Base-by-base conservation (phyloP, 2,113 vertebrate species). In the Castor canadensis region DNA sequence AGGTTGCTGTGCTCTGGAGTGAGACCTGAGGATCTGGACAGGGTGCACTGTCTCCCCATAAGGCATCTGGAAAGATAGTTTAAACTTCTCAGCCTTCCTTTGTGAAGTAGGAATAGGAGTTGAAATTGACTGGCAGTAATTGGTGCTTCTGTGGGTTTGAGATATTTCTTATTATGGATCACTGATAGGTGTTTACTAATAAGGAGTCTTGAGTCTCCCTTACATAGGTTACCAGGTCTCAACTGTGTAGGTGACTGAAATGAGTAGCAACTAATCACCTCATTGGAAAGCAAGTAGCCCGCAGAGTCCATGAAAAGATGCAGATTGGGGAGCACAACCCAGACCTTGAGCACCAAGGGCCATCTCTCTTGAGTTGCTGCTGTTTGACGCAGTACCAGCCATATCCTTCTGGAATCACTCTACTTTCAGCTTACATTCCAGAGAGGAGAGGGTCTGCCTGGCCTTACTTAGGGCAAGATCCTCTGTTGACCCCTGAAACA, bases 341-440 rank as follows among this genome's bases (percentile, higher is more conserved):
- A 9, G 67, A 15, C n/a, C 52, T n/a, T 2, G 13, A n/a, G n/a
- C 28, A 49, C 47, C 28, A 32, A 26, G 43, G 75, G 15, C 24
- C 22, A n/a, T 22, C 60, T 45, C n/a, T n/a, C n/a, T n/a, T n/a
- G n/a, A n/a, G n/a, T 28, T 30, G 12, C 35, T 35, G 26, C 26
- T 43, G 19, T n/a, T n/a, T n/a, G n/a, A n/a, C n/a, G n/a, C n/a
- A 49, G 4, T 45, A 22, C 52, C 4, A 9, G 13, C 22, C 32
- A 49, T 19, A 9, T 9, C 56, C 1, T 38, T n/a, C 60, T 1
- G 2, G 0, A 35, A 32, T 35, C 40, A 7, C 32, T n/a, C 45
- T 3, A 11, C 2, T 45, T 24, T 16, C 17, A 35, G n/a, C 30
- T 43, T 6, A 20, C 10, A 32, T 26, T 60, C 54, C 17, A 13